Evolutionary conservation across 2,113 vertebrate species (phyloP).

Genomic region (Nanorana parkeri): DNA sequence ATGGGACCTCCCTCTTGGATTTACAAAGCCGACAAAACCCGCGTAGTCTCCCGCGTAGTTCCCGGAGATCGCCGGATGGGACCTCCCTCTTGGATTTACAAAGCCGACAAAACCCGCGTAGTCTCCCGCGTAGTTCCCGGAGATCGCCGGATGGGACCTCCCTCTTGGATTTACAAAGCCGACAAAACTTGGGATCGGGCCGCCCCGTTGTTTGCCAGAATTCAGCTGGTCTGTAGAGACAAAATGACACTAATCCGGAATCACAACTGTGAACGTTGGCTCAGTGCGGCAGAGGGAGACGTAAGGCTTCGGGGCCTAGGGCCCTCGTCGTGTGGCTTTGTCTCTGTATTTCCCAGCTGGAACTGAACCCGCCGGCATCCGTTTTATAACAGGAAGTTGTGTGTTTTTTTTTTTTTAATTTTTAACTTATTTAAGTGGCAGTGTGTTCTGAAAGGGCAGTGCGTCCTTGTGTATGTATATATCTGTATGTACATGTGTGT

Average conservation of each 20-base stretch:
- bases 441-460: slow-evolving; percentile 6
- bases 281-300: not conserved
- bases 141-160: too few relatives aligned
- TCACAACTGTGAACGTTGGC: not conserved
- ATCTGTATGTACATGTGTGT: slow-evolving; percentile 43
- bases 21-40: too few relatives aligned
- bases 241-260: not conserved
- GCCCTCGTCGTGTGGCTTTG: too few relatives aligned
- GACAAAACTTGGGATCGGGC: not conserved
- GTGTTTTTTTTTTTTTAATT: not conserved
- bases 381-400: not conserved
- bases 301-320: too few relatives aligned
- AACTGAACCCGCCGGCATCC: not conserved
- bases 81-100: too few relatives aligned
- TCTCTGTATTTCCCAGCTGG: not conserved
- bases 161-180: too few relatives aligned
- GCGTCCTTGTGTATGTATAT: slow-evolving; percentile 24
- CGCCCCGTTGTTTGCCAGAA: not conserved
- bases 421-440: slow-evolving; percentile 43
- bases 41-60: too few relatives aligned
- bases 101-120: too few relatives aligned
- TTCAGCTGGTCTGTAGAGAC: not conserved
- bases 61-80: too few relatives aligned
- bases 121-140: not conserved
- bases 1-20: too few relatives aligned